Evolutionary conservation across 2,113 vertebrate genomes (phyloP), one percentile per base, ranked within the genome.

Genomic region (Lanius collurio): DNA sequence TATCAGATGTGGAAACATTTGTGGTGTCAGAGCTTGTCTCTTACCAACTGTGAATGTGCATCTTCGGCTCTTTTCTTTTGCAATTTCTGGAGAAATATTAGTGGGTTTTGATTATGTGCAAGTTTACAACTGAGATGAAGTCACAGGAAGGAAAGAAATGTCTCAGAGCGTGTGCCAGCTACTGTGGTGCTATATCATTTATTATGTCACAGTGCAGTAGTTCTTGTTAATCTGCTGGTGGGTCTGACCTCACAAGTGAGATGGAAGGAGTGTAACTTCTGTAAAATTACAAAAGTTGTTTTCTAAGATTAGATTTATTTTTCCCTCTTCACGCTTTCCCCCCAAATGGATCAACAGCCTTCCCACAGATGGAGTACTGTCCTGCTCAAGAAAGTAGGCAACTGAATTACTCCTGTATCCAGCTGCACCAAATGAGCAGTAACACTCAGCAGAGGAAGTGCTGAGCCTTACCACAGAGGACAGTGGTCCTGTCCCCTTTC

Each of bases 381-480:
- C 96, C 96, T 88, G 96, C 97, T 90, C 27, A 8, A 80, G 95
- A 94, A 27, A 97, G 98, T 97, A 97, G 97, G 49, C 97, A 97
- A 65, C 98, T 98, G 93, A 97, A 94, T 91, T 98, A 95, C 63
- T 98, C 97, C 74, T 98, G 98, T 96, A 97, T 97, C 81, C 93
- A 95, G 88, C 97, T 98, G 70, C 98, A 97, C 22, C 46, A 26
- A 87, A 98, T 83, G 2, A 96, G 96, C 89, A 98, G 94, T 97
- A 97, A 95, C 47, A 11, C 96, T 37, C 37, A 37, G 37, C 37
- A 71, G 98, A 98, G 94, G 98, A 97, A 81, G 22, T 64, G 1
- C 97, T 95, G 21, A 97, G 94, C 68, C 97, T 98, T 94, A 96
- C 95, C n/a, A 74, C 95, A 50, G 95, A 98, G 86, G 98, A 98